Conservation (phyloP, 2,797 vertebrate genomes). For the Malurus leucopterus region DNA sequence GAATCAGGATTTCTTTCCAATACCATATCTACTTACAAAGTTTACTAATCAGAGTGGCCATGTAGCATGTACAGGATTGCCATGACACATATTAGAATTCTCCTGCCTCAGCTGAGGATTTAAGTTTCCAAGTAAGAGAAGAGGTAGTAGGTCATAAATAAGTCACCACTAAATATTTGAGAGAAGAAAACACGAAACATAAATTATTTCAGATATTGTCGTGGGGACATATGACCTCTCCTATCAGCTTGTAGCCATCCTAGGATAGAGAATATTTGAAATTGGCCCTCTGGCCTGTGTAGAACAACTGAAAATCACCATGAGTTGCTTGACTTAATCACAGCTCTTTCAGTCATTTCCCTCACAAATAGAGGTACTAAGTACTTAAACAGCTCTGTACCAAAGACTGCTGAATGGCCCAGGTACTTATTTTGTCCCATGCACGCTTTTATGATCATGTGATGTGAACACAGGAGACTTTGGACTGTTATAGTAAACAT, state of each 20-base stretch:
- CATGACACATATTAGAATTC: neutral
- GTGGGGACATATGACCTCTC: neutral
- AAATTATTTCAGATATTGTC: neutral
- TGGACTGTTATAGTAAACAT: neutral
- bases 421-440: neutral
- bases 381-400: neutral
- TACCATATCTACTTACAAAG: neutral
- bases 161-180: neutral
- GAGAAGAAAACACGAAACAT: neutral
- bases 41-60: neutral
- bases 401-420: neutral
- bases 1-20: neutral
- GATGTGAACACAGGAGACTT: neutral
- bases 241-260: neutral
- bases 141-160: neutral
- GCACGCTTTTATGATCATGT: neutral
- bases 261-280: neutral
- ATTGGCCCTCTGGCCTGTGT: neutral
- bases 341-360: neutral
- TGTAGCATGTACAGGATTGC: neutral
- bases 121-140: neutral
- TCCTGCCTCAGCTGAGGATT: neutral
- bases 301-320: neutral
- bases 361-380: neutral
- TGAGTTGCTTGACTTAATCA: neutral